Base-by-base conservation (phyloP, 2,888 invertebrate species). In the Trissolcus japonicus region DNA sequence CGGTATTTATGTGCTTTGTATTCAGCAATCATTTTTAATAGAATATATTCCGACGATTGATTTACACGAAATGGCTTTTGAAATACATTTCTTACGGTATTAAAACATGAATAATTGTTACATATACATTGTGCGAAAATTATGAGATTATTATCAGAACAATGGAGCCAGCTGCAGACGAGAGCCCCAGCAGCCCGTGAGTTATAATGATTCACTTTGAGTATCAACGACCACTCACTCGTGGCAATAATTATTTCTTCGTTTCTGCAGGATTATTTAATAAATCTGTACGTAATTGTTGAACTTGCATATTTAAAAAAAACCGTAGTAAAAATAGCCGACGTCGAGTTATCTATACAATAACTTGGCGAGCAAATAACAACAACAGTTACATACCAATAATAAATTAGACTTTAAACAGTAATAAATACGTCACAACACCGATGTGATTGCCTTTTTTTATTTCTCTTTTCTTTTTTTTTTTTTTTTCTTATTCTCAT, bases 341-440 rank as follows among this genome's bases (percentile, higher is more conserved):
- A 35, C 50, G 29, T n/a, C 41, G 50, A 55, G 55, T 50, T 55
- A 16, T n/a, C 73, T 1, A n/a, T n/a, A 48, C 50, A 61, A 56
- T 50, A 21, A 21, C 29, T 17, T 29, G 53, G 16, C 3, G 43
- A 16, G 35, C 35, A 67, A 61, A 72, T 3, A 40, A 71, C 14
- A 25, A 41, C 29, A 63, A 71, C 40, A 54, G 48, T 48, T 50
- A 40, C 11, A 19, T 17, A 4, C 57, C 61, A 50, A 51, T 48
- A 53, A 71, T 76, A 76, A 76, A 76, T 76, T 66, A 61, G 41
- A 43, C 43, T 66, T 66, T 48, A 62, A 71, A 61, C 55, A 50
- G 71, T 50, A 61, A 76, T 76, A 76, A 72, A 72, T 67, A 67
- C 61, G 55, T 56, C 76, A 46, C 43, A 51, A 51, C 11, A 19